Conservation (phyloP, 2,113 vertebrate genomes). For the Xyrauchen texanus region DNA sequence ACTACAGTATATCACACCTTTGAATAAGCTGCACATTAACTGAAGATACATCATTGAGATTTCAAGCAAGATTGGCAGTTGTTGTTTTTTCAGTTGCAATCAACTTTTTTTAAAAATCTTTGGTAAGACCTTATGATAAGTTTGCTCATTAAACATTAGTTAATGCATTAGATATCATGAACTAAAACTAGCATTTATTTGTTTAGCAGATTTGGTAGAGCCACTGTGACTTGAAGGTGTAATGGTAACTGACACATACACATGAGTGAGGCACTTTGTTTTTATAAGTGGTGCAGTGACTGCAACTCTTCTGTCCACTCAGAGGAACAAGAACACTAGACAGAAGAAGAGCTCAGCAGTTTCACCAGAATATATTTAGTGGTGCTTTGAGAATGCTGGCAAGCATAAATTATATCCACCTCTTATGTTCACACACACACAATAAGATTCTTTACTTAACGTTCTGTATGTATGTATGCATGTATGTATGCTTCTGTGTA, state of each 20-base stretch:
- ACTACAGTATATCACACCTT: neutral
- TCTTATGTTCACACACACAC: slow-evolving; percentile 15
- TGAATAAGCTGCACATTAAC: slow-evolving; percentile 10
- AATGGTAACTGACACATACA: neutral
- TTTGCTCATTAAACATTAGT: too few species aligned
- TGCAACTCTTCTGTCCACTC: slow-evolving; percentile 18
- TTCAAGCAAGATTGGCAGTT: neutral
- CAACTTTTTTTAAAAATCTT: slow-evolving; percentile 8
- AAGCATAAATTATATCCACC: slow-evolving; percentile 17
- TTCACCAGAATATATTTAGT: neutral
- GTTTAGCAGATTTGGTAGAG: neutral
- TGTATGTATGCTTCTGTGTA: neutral
- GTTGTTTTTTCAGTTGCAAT: slow-evolving; percentile 5
- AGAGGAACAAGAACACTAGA: neutral
- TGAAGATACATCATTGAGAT: neutral
- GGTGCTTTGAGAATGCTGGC: neutral
- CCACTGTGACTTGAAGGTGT: too few species aligned
- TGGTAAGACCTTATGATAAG: too few species aligned
- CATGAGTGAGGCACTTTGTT: neutral
- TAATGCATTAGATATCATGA: too few species aligned
- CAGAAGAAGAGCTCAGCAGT: slow-evolving; percentile 13
- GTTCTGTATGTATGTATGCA: too few species aligned
- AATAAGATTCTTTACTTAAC: too few species aligned
- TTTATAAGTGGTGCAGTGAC: slow-evolving; percentile 3
- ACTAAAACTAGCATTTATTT: too few species aligned